phyloP scores from a whole-genome alignment of 2,113 vertebrate species.

The Hoplias malabaricus region DNA sequence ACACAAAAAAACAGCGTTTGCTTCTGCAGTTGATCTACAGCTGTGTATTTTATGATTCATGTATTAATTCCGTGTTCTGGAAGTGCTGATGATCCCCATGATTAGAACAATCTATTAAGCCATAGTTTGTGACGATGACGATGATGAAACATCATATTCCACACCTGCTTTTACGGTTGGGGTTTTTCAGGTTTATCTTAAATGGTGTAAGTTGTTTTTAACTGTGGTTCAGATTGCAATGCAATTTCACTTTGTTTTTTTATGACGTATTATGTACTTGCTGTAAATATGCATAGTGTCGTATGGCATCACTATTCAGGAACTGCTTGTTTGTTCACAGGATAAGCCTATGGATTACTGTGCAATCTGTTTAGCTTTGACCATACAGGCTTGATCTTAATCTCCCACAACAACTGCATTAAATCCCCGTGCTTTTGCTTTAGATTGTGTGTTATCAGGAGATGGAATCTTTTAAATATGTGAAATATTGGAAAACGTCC shows the following conservation, averaged over 20 bases:
- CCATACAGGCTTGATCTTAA: background rate
- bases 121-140: too few relatives aligned
- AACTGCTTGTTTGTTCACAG: background rate
- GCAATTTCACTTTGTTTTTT: background rate
- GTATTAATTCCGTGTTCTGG: too few relatives aligned
- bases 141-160: too few relatives aligned
- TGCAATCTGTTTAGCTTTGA: constrained; percentile 18
- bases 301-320: background rate
- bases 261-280: background rate
- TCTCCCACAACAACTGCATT: background rate
- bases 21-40: too few relatives aligned
- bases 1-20: too few relatives aligned
- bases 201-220: too few relatives aligned
- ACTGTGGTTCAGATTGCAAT: too few relatives aligned
- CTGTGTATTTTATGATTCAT: too few relatives aligned
- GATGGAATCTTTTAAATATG: background rate
- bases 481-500: background rate
- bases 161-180: too few relatives aligned
- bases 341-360: background rate
- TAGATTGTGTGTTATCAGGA: background rate
- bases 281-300: background rate
- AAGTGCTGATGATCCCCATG: too few relatives aligned
- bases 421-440: background rate
- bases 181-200: too few relatives aligned
- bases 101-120: too few relatives aligned